Evolutionary conservation across 64 coral and sea anemone genomes (phyloP).

Genomic region (Dendrophyllia cribrosa): DNA sequence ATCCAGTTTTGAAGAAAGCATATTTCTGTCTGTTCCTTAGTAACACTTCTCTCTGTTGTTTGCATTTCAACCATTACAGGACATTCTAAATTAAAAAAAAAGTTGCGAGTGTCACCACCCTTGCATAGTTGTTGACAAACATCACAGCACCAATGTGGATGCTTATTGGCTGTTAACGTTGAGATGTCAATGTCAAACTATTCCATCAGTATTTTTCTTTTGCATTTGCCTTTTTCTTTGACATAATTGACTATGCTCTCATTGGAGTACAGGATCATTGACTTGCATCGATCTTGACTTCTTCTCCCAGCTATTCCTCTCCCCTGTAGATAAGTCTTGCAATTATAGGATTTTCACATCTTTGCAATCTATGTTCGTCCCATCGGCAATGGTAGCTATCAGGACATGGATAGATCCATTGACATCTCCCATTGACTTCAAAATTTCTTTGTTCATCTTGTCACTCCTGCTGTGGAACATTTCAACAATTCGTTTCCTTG

Average conservation of each 20-base stretch:
- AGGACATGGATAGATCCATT: slow-evolving; percentile 29
- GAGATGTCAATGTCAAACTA: not conserved
- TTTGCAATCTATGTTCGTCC: slow-evolving; percentile 59
- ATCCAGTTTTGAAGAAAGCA: not conserved
- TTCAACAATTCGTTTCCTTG: slow-evolving; percentile 43
- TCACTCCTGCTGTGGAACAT: slow-evolving; percentile 67
- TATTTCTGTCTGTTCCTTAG: not conserved
- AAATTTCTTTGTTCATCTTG: slow-evolving; percentile 38
- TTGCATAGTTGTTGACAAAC: slow-evolving; percentile 2
- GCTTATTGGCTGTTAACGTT: not conserved
- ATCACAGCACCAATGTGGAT: not conserved
- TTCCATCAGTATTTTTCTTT: slow-evolving; percentile 9
- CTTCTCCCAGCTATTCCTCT: slow-evolving; percentile 54
- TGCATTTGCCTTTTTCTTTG: not conserved
- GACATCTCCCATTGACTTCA: slow-evolving; percentile 10
- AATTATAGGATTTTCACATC: slow-evolving; percentile 18
- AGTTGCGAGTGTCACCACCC: slow-evolving; percentile 16
- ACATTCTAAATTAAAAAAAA: not conserved
- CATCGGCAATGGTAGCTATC: slow-evolving; percentile 68
- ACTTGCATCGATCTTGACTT: slow-evolving; percentile 26
- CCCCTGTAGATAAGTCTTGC: slow-evolving; percentile 50
- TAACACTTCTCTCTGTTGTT: not conserved
- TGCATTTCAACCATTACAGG: not conserved
- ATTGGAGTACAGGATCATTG: slow-evolving; percentile 34
- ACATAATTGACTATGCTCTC: slow-evolving; percentile 37